A percentile compares a stretch with the other conserved stretches of the same genome.
These are phyloP conservation scores for Centroberyx gerrardi DNA, from an alignment of 2,797 vertebrate species.

Conservation along the genomic window DNA sequence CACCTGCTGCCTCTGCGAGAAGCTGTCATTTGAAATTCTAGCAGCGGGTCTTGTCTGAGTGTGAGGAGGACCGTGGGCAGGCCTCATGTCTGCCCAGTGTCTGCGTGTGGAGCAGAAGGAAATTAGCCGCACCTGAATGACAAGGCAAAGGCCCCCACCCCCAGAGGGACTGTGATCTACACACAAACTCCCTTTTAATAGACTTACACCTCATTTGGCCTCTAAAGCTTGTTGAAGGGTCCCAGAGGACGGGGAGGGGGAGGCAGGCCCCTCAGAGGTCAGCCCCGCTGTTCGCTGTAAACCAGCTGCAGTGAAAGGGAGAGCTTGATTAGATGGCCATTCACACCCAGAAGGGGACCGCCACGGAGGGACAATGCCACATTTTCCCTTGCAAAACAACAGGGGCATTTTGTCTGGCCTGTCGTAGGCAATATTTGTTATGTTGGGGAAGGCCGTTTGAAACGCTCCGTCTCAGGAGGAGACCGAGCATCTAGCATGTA, in stretches of 20 bases:
- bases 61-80: slow-evolving; percentile 70
- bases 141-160: slow-evolving; percentile 83
- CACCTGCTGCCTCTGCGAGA: slow-evolving; percentile 72
- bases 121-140: slow-evolving; percentile 89
- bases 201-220: slow-evolving; percentile 94
- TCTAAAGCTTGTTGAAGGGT: slow-evolving; percentile 91
- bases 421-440: slow-evolving; percentile 83
- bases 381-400: slow-evolving; percentile 83
- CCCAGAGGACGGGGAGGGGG: slow-evolving; percentile 81
- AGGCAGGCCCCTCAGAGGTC: slow-evolving; percentile 78
- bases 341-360: slow-evolving; percentile 89
- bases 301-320: slow-evolving; percentile 88
- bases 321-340: slow-evolving; percentile 89
- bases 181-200: slow-evolving; percentile 92
- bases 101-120: slow-evolving; percentile 82
- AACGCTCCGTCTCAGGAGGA: slow-evolving; percentile 54
- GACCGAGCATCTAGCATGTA: slow-evolving; percentile 16
- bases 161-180: slow-evolving; percentile 89
- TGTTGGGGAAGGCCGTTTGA: slow-evolving; percentile 50
- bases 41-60: slow-evolving; percentile 67
- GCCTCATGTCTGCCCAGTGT: slow-evolving; percentile 67
- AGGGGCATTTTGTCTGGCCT: slow-evolving; percentile 84
- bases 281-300: slow-evolving; percentile 83
- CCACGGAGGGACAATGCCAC: slow-evolving; percentile 83
- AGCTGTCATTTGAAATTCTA: slow-evolving; percentile 77